phyloP scores from a whole-genome alignment of 2,888 invertebrate genomes.

The Ophraella communa region DNA sequence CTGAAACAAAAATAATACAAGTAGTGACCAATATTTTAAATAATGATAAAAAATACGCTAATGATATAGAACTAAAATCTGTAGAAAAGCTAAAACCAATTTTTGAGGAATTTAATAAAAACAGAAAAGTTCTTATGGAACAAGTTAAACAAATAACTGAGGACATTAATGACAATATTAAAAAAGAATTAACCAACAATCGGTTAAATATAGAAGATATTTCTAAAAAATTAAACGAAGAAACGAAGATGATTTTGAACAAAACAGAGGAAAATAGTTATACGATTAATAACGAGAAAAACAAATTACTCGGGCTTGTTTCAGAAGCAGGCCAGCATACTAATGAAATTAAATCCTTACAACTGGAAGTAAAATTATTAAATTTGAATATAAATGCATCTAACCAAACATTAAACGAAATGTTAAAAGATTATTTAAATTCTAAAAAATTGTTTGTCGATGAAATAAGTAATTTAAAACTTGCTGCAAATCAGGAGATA shows the following conservation, averaged over 20 bases:
- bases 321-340: not conserved
- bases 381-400: not conserved
- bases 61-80: not conserved
- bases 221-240: not conserved
- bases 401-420: not conserved
- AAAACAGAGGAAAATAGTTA: not conserved
- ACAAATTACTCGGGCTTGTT: not conserved
- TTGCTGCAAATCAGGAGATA: not conserved
- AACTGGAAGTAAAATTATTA: not conserved
- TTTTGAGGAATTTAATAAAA: not conserved
- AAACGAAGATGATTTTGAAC: not conserved
- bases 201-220: not conserved
- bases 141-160: not conserved
- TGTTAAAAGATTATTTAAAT: not conserved
- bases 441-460: not conserved
- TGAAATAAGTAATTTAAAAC: not conserved
- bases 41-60: not conserved
- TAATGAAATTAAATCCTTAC: not conserved
- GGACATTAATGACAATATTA: not conserved
- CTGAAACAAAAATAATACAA: not conserved
- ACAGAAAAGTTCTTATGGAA: not conserved
- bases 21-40: not conserved
- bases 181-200: not conserved
- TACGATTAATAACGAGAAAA: not conserved
- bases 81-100: not conserved